Conservation (phyloP, 2,113 vertebrate species). For the Oryzias javanicus region DNA sequence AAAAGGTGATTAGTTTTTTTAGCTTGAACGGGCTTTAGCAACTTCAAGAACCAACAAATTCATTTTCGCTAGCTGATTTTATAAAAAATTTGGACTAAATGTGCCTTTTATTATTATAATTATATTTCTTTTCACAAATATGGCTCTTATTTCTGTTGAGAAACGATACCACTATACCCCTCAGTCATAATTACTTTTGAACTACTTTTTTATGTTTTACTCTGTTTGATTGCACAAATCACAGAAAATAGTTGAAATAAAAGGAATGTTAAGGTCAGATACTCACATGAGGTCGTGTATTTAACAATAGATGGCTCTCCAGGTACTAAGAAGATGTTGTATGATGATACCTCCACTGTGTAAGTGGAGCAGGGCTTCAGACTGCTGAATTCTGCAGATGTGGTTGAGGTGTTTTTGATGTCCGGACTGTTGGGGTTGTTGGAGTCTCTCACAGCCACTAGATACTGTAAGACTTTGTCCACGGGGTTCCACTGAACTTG, state of each 20-base stretch:
- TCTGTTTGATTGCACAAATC: no score
- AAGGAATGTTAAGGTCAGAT: background rate
- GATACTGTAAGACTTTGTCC: slow-evolving; percentile 69
- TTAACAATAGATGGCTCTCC: slow-evolving; percentile 64
- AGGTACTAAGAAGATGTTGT: slow-evolving; percentile 66
- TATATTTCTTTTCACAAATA: no score
- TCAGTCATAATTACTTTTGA: background rate
- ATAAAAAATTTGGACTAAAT: no score
- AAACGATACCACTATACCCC: no score
- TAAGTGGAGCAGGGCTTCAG: slow-evolving; percentile 75
- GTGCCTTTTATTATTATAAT: no score
- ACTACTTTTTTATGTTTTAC: background rate
- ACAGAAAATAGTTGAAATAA: no score
- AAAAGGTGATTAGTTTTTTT: no score
- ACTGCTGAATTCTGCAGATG: slow-evolving; percentile 48
- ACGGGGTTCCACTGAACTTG: slow-evolving; percentile 63
- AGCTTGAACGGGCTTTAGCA: no score
- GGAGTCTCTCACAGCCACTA: slow-evolving; percentile 54
- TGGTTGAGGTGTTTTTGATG: slow-evolving; percentile 34
- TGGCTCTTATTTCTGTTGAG: no score
- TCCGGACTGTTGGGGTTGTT: slow-evolving; percentile 19
- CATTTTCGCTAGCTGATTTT: no score
- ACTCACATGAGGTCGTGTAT: slow-evolving; percentile 75
- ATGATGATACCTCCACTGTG: slow-evolving; percentile 72
- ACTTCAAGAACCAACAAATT: no score